These are phyloP conservation scores for Nebria salina DNA, from an alignment of 2,888 invertebrate genomes.

Conservation along the genomic window DNA sequence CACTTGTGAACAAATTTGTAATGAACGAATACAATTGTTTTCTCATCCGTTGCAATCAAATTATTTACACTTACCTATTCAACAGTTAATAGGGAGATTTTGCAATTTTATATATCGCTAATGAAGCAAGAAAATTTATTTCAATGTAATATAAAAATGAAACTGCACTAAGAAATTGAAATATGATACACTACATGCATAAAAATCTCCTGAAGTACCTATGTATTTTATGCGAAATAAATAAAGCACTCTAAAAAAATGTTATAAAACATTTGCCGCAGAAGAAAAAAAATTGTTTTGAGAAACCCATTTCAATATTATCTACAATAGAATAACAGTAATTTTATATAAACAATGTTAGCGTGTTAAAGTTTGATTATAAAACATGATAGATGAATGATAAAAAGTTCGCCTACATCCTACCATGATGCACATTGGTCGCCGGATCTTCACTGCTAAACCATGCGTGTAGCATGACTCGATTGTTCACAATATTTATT, in stretches of 20 bases:
- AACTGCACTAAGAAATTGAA: too few relatives aligned
- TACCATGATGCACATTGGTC: neutral
- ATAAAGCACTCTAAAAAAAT: neutral
- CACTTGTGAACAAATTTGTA: neutral
- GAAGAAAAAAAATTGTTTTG: neutral
- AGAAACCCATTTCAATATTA: neutral
- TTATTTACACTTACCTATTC: too few relatives aligned
- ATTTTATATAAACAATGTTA: constrained; percentile 1
- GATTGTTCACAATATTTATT: constrained; percentile 4
- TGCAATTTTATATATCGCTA: neutral
- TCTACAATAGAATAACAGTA: neutral
- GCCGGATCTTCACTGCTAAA: neutral
- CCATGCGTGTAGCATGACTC: constrained; percentile 5
- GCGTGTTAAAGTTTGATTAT: neutral
- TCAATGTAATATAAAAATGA: too few relatives aligned
- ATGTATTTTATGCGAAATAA: neutral
- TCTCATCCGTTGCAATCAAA: neutral
- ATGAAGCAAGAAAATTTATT: too few relatives aligned
- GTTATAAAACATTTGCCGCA: neutral
- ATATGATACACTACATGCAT: too few relatives aligned
- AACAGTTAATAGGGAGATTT: neutral
- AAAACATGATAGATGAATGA: neutral
- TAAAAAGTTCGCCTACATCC: neutral
- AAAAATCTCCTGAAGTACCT: too few relatives aligned
- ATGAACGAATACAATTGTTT: neutral